Base-by-base conservation (phyloP, 2,797 vertebrate species). In the Meda fulgida region DNA sequence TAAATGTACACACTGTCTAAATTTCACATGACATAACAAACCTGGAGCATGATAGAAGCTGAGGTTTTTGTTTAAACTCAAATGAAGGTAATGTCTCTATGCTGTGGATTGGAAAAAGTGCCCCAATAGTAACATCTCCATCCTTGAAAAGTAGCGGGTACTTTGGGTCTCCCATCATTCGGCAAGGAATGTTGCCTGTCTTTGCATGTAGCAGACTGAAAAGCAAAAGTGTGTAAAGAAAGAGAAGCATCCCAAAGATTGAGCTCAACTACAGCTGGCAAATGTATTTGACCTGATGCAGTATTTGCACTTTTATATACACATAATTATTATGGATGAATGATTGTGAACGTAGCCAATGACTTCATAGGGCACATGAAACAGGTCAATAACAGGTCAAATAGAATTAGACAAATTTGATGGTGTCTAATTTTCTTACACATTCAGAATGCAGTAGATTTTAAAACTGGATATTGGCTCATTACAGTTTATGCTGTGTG, bases 81-180 rank as follows among this genome's bases (percentile, higher is more conserved):
- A 92, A 84, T n/a, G 67, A 63, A 43, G 90, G 91, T 31, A 91
- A 85, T 21, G 86, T 46, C 14, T 72, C 70, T 46, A 90, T 77
- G 93, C 89, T 92, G 88, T 93, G 94, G 65, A 95, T 94, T 40
- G 94, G 94, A 90, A 95, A 95, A 2, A 92, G 70, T 46, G 70
- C 70, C 2, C 94, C 93, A 0, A 94, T 92, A 21, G 88, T 91
- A 36, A 95, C 84, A n/a, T 94, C 92, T 87, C 95, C 95, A 40
- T 91, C 81, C 87, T 92, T 92, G 43, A 90, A 93, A 53, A 95
- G 81, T 23, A 95, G 81, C 5, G 94, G 93, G 29, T 90, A 88
- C 88, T 93, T 92, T 48, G 90, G 90, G 78, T 67, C 92, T 55
- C 91, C 92, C 73, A 88, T 79, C 7, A 16, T 18, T 18, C 3